These are phyloP conservation scores for Spodoptera exigua DNA, from an alignment of 2,888 invertebrate genomes.

Conservation along the genomic window DNA sequence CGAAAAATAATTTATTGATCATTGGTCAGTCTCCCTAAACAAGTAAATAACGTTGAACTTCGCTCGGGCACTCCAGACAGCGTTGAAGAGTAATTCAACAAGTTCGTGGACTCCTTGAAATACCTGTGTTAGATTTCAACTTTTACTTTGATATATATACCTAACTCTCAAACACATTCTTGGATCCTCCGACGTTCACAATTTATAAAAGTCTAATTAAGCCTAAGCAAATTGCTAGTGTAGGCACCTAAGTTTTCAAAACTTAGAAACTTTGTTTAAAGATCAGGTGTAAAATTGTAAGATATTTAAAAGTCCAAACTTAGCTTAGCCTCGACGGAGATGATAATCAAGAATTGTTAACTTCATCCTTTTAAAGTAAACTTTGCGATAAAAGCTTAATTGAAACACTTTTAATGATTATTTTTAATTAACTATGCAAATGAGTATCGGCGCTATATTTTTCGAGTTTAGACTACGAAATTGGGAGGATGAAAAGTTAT, in stretches of 20 bases:
- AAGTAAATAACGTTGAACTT: too few relatives aligned
- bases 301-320: slow-evolving; percentile 17
- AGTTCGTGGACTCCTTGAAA: too few relatives aligned
- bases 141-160: too few relatives aligned
- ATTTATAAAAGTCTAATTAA: too few relatives aligned
- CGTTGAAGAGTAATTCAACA: too few relatives aligned
- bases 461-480: neutral
- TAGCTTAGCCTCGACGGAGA: neutral
- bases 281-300: slow-evolving; percentile 10
- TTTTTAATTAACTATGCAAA: slow-evolving; percentile 39
- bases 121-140: too few relatives aligned
- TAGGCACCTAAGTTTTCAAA: neutral
- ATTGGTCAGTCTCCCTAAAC: too few relatives aligned
- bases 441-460: neutral
- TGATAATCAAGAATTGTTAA: slow-evolving; percentile 23
- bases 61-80: too few relatives aligned
- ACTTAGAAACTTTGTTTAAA: neutral
- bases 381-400: slow-evolving; percentile 18
- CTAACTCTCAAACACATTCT: too few relatives aligned
- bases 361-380: slow-evolving; percentile 16
- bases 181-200: too few relatives aligned
- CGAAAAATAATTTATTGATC: too few relatives aligned
- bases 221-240: neutral
- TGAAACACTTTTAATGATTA: slow-evolving; percentile 28
- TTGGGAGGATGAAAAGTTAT: neutral